Evolutionary conservation across 1,140 invertebrate species (phyloP).

Genomic region (Vanessa tameamea): DNA sequence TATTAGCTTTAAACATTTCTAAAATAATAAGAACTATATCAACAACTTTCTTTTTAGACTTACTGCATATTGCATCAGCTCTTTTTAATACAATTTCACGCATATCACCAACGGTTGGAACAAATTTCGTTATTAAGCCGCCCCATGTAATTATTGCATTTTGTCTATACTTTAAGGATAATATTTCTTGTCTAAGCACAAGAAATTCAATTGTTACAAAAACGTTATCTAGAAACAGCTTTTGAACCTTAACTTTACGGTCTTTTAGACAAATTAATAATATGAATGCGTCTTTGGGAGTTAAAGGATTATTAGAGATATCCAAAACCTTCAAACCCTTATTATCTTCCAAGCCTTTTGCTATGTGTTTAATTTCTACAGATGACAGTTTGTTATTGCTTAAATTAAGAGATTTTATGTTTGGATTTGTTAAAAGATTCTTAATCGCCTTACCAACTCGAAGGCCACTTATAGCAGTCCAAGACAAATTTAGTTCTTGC

Average conservation of each 20-base stretch:
- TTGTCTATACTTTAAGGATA: constrained; percentile 45
- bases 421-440: constrained; percentile 44
- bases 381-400: constrained; percentile 58
- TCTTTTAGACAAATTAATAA: constrained; percentile 50
- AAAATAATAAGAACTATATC: constrained; percentile 56
- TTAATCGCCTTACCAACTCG: constrained; percentile 51
- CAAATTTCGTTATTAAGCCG: constrained; percentile 41
- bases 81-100: constrained; percentile 58
- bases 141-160: constrained; percentile 57
- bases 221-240: constrained; percentile 58
- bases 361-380: constrained; percentile 46
- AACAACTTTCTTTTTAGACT: constrained; percentile 45
- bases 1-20: constrained; percentile 52
- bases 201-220: constrained; percentile 53
- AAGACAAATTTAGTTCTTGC: constrained; percentile 60
- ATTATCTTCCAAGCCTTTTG: constrained; percentile 43
- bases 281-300: constrained; percentile 59
- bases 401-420: constrained; percentile 50
- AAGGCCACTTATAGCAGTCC: constrained; percentile 52
- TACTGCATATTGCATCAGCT: constrained; percentile 52
- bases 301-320: constrained; percentile 74
- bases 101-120: constrained; percentile 46
- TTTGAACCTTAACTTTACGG: constrained; percentile 51
- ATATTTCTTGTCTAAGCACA: constrained; percentile 38
- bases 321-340: constrained; percentile 64